These are phyloP conservation scores for Coptodon bakossiorum DNA, from an alignment of 2,113 vertebrate genomes.

Conservation along the genomic window DNA sequence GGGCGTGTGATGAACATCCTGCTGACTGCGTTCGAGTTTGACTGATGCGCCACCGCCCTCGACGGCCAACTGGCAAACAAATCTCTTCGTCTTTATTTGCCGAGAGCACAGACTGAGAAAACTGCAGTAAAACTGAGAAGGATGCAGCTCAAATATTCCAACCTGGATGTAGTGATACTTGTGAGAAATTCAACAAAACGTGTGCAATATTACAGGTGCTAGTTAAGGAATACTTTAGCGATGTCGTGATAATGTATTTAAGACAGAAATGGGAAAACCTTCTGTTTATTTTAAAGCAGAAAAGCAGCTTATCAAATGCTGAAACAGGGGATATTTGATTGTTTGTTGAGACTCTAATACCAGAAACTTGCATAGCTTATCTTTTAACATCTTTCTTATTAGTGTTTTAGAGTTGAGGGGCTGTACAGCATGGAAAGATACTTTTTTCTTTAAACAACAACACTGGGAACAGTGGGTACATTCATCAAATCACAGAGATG, in stretches of 20 bases:
- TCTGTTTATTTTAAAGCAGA: not conserved
- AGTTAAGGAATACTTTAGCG: not conserved
- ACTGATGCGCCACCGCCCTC: not conserved
- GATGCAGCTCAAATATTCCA: not conserved
- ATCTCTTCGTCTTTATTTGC: not conserved
- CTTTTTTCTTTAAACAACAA: not conserved
- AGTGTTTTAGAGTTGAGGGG: not conserved
- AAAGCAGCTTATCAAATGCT: not conserved
- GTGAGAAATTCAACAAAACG: not conserved
- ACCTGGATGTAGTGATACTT: not conserved
- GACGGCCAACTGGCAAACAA: slow-evolving; percentile 10
- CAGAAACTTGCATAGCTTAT: not conserved
- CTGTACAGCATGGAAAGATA: rapidly evolving
- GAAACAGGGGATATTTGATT: not conserved
- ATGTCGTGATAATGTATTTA: rapidly evolving
- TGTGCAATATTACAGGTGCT: not conserved
- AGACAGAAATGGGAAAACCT: not conserved
- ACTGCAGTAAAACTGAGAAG: not conserved
- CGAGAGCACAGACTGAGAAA: not conserved
- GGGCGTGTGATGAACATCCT: slow-evolving; percentile 13
- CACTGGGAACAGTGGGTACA: not conserved
- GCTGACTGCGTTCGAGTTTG: slow-evolving; percentile 1
- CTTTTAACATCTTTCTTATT: not conserved
- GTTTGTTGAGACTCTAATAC: not conserved
- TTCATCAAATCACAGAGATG: not conserved